phyloP scores from a whole-genome alignment of 2,113 vertebrate species.

The Tenrec ecaudatus region DNA sequence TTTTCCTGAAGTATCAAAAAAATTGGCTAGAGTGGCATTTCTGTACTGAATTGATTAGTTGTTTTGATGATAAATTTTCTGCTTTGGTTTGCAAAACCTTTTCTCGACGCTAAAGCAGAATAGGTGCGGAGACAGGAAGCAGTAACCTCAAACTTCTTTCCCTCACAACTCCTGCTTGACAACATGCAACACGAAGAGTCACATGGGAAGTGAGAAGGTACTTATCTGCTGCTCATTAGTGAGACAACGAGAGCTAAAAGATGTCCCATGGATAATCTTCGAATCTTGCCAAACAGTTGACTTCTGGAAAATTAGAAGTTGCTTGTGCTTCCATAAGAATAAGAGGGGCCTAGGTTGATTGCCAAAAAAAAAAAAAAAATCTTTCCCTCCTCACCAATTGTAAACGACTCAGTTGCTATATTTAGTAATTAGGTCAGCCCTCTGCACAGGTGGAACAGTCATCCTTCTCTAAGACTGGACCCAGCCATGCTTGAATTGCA shows the following conservation, averaged over 20 bases:
- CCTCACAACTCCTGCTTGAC: slow-evolving; percentile 68
- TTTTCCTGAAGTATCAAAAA: slow-evolving; percentile 48
- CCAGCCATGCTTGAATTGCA: slow-evolving; percentile 51
- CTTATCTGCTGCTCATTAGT: slow-evolving; percentile 63
- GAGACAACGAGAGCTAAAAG: slow-evolving; percentile 53
- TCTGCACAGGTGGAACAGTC: slow-evolving; percentile 3
- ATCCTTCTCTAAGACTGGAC: slow-evolving; percentile 24
- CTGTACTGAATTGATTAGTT: slow-evolving; percentile 65
- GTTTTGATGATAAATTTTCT: slow-evolving; percentile 74
- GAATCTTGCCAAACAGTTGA: slow-evolving; percentile 39
- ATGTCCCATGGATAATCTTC: slow-evolving; percentile 72
- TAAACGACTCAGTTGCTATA: slow-evolving; percentile 49
- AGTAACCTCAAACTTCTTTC: slow-evolving; percentile 81
- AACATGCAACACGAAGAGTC: slow-evolving; percentile 68
- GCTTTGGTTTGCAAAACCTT: slow-evolving; percentile 79
- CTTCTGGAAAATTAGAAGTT: slow-evolving; percentile 65
- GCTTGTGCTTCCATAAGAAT: slow-evolving; percentile 59
- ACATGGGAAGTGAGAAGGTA: slow-evolving; percentile 64
- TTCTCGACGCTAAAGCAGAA: slow-evolving; percentile 70
- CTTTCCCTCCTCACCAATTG: background rate
- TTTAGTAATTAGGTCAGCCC: slow-evolving; percentile 19
- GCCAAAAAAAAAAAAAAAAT: background rate
- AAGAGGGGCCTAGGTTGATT: background rate
- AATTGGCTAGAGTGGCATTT: slow-evolving; percentile 50
- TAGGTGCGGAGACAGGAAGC: slow-evolving; percentile 79